Evolutionary conservation across 2,888 invertebrate genomes (phyloP), one percentile per base, ranked within the genome.

Genomic region (Dryobotodes eremita): DNA sequence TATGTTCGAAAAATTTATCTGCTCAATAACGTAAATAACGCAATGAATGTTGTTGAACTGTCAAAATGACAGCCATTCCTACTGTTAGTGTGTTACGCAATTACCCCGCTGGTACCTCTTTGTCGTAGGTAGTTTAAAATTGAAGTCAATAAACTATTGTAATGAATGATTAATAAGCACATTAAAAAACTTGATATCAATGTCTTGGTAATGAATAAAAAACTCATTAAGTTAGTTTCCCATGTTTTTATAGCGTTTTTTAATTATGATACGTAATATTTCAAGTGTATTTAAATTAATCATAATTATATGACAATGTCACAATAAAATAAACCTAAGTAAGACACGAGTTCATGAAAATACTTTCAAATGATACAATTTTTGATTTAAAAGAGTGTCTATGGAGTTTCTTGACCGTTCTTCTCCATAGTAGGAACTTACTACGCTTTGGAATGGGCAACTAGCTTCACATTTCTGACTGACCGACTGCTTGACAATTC

Each of bases 231-330:
- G n/a, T 46, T 48, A n/a, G 55, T 70, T 61, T 48, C 64, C 23
- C 31, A 72, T 69, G 83, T 86, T 61, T 61, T 77, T 70, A 46
- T 42, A 36, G 26, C 46, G 57, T 64, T 42, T 64, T 59, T 23
- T 71, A 83, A 71, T 69, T 53, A 80, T 53, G 17, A 75, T 77
- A 68, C 26, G n/a, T n/a, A n/a, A n/a, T n/a, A n/a, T n/a, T n/a
- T n/a, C n/a, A n/a, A n/a, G n/a, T n/a, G n/a, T n/a, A n/a, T n/a
- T n/a, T n/a, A n/a, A n/a, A n/a, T n/a, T n/a, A n/a, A n/a, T n/a
- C n/a, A n/a, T n/a, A n/a, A n/a, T n/a, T n/a, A n/a, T n/a, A n/a
- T 31, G 57, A 79, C 66, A 76, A 75, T 26, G n/a, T 36, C 10
- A 6, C 5, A 48, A 31, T 70, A 31, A 31, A 71, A 71, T 17